Percentiles rank a stretch among this genome's conserved stretches.
phyloP scores from a whole-genome alignment of 1,140 invertebrate species.

The Trichonephila clavata region DNA sequence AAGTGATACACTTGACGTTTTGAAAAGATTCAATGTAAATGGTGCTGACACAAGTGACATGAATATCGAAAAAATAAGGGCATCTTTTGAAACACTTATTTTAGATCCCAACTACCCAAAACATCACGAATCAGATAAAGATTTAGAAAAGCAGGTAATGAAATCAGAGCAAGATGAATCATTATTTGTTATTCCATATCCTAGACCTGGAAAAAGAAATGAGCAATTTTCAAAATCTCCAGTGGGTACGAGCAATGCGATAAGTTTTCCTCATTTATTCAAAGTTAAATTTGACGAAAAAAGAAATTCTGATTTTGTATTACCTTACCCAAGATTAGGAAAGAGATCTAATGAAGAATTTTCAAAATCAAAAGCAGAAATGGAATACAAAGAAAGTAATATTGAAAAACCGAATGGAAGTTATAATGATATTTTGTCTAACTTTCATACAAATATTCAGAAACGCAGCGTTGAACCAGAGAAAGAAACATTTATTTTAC shows the following conservation, averaged over 20 bases:
- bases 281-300: neutral
- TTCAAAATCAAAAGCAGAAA: neutral
- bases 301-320: neutral
- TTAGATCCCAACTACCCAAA: neutral
- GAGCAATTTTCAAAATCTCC: neutral
- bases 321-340: neutral
- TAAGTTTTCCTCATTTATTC: neutral
- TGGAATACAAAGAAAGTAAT: neutral
- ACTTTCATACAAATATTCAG: neutral
- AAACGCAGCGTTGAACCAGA: neutral
- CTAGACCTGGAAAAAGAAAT: constrained; percentile 63
- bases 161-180: neutral
- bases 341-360: neutral
- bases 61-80: neutral
- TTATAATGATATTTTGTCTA: neutral
- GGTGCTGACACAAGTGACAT: neutral
- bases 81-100: neutral
- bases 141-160: neutral
- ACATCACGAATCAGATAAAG: neutral
- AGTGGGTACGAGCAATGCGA: neutral
- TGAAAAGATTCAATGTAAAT: neutral
- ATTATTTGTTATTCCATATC: constrained; percentile 54
- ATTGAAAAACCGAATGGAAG: neutral
- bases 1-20: neutral
- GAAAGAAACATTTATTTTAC: neutral